Base-by-base conservation (phyloP, 1,140 invertebrate species). In the Lamellibrachia luymesi region DNA sequence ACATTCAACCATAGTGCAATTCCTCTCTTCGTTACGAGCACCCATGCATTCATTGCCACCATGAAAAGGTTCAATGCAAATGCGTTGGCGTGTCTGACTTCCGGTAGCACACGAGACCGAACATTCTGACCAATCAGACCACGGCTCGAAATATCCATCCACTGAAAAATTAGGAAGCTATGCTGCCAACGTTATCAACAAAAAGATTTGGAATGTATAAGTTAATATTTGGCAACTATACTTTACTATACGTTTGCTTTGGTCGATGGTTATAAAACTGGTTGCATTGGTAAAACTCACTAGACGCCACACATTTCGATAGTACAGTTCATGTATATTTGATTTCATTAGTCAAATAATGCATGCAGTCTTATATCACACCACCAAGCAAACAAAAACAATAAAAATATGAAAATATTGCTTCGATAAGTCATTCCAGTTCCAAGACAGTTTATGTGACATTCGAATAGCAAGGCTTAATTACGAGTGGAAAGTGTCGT, bases 111-210 rank as follows among this genome's bases (percentile, higher is more conserved):
- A 98, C 13, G 97, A 96, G 25, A 97, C 95, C 2, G 97, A 97
- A 95, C 97, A 98, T 5, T 96, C 95, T 22, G 97, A 96, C 97
- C 97, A 98, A 2, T 95, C 52, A n/a, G 95, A 95, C 98, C 98
- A 98, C 0, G 95, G 93, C 90, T 97, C 96, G 97, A 97, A 98
- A 2, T 95, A 96, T 4, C 97, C 97, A 94, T 97, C 96, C 92
- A 97, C 96, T 92, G 52, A 6, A 92, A 80, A 80, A 2, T 80
- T 80, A 80, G 64, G 64, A 80, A 80, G 64, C 64, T 80, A 80
- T 10, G 64, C 64, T 80, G 17, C 64, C 64, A 17, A 91, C 5
- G 50, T 4, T 51, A 91, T 50, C 50, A 91, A 91, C 17, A 38
- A 49, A 4, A 91, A 25, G 10, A 91, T 25, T 91, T 51, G 10